These are phyloP conservation scores for Lutjanus argentimaculatus DNA, from an alignment of 2,797 vertebrate genomes.

Conservation along the genomic window DNA sequence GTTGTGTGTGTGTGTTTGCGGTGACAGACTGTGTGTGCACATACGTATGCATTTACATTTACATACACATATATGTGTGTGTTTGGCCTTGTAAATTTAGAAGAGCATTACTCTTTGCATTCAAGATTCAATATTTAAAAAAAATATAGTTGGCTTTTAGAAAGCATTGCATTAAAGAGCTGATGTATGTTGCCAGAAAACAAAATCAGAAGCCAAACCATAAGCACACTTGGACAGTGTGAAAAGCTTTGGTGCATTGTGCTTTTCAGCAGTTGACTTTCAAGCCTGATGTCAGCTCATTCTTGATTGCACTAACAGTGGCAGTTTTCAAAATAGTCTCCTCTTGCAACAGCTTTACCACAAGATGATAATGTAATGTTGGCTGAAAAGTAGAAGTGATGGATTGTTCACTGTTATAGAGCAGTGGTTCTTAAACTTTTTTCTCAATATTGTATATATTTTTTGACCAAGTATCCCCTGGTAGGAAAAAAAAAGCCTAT, in stretches of 20 bases:
- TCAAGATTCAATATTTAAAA: neutral
- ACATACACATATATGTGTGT: neutral
- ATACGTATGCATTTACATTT: neutral
- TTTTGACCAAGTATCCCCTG: too few species aligned
- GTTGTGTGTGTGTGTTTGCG: conserved; percentile 37
- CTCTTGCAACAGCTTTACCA: too few species aligned
- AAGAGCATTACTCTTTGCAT: conserved; percentile 1
- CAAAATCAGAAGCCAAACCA: conserved; percentile 1
- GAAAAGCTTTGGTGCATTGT: neutral
- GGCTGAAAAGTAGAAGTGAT: neutral
- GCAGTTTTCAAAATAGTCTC: conserved; percentile 9
- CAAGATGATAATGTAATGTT: neutral
- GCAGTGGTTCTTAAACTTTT: too few species aligned
- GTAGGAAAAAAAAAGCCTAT: too few species aligned
- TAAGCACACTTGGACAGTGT: neutral
- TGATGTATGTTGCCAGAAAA: neutral
- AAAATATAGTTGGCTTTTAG: neutral
- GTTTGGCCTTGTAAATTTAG: conserved; percentile 19
- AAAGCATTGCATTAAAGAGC: conserved; percentile 3
- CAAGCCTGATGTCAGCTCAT: neutral
- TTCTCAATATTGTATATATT: too few species aligned
- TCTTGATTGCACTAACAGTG: neutral
- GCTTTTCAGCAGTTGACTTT: conserved; percentile 4
- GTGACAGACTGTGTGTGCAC: neutral
- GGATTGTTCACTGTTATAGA: neutral